Evolutionary conservation across 2,888 invertebrate genomes (phyloP).

Genomic region (Chymomyza procnemis): DNA sequence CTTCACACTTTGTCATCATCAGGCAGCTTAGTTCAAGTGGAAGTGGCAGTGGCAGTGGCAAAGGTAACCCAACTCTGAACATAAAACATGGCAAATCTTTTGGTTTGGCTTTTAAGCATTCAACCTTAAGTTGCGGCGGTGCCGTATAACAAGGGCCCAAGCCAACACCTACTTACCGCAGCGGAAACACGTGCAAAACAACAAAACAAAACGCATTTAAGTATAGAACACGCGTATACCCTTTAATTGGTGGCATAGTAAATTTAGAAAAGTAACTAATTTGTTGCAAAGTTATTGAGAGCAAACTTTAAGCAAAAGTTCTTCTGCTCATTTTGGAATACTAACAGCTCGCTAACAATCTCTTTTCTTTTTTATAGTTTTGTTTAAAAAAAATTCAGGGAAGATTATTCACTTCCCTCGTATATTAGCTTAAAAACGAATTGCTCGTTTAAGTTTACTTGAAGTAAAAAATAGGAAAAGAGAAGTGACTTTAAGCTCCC

Average conservation of each 20-base stretch:
- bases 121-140: background rate
- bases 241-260: background rate
- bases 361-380: too few relatives aligned
- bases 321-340: too few relatives aligned
- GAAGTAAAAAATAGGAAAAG: too few relatives aligned
- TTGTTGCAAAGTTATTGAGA: too few relatives aligned
- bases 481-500: too few relatives aligned
- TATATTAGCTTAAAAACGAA: too few relatives aligned
- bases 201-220: slow-evolving; percentile 61
- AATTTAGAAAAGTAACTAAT: too few relatives aligned
- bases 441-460: too few relatives aligned
- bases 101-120: slow-evolving; percentile 5
- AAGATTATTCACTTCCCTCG: too few relatives aligned
- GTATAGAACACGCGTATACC: slow-evolving; percentile 61
- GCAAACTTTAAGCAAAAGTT: too few relatives aligned
- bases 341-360: too few relatives aligned
- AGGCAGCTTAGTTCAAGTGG: slow-evolving; percentile 47
- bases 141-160: background rate
- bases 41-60: slow-evolving; percentile 28
- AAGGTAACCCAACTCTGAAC: background rate
- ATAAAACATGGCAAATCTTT: slow-evolving; percentile 14
- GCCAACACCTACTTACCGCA: slow-evolving; percentile 35
- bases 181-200: slow-evolving; percentile 1
- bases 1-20: slow-evolving; percentile 71
- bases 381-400: too few relatives aligned